These are phyloP conservation scores for Tiphia femorata DNA, from an alignment of 2,888 invertebrate genomes.

Conservation along the genomic window DNA sequence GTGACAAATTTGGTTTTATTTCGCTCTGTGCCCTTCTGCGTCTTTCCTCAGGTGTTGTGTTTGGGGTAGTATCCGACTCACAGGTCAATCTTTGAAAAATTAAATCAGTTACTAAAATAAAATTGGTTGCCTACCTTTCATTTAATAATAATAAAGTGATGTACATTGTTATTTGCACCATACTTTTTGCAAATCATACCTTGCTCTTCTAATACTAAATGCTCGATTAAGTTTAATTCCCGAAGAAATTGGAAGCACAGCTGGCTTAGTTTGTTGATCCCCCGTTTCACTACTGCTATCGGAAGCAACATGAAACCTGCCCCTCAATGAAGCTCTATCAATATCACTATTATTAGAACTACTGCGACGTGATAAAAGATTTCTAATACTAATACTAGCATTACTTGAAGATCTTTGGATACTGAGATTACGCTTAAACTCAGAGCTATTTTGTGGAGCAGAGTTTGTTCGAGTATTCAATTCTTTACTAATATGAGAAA, in stretches of 20 bases:
- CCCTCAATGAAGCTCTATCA: conserved; percentile 40
- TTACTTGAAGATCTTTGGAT: conserved; percentile 70
- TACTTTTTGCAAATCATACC: conserved; percentile 28
- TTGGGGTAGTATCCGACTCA: conserved; percentile 60
- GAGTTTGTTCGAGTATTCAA: conserved; percentile 30
- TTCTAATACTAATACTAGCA: conserved; percentile 67
- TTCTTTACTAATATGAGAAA: conserved; percentile 42
- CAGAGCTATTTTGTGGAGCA: conserved; percentile 48
- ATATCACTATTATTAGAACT: conserved; percentile 56
- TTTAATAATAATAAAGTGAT: too few species aligned
- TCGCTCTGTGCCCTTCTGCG: conserved; percentile 51
- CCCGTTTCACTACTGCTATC: conserved; percentile 61
- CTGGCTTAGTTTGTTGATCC: conserved; percentile 42
- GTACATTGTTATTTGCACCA: neutral
- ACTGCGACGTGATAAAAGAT: conserved; percentile 48
- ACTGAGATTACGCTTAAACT: conserved; percentile 42
- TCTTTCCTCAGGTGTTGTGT: conserved; percentile 58
- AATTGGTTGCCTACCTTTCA: neutral
- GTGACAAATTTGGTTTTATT: conserved; percentile 41
- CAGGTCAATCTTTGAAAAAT: conserved; percentile 44
- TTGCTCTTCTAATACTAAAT: conserved; percentile 58
- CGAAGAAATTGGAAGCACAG: conserved; percentile 47
- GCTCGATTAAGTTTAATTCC: conserved; percentile 58
- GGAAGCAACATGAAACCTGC: conserved; percentile 45
- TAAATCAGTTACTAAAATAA: neutral